Evolutionary conservation across 1,140 invertebrate species (phyloP).

Genomic region (Chionoecetes opilio): DNA sequence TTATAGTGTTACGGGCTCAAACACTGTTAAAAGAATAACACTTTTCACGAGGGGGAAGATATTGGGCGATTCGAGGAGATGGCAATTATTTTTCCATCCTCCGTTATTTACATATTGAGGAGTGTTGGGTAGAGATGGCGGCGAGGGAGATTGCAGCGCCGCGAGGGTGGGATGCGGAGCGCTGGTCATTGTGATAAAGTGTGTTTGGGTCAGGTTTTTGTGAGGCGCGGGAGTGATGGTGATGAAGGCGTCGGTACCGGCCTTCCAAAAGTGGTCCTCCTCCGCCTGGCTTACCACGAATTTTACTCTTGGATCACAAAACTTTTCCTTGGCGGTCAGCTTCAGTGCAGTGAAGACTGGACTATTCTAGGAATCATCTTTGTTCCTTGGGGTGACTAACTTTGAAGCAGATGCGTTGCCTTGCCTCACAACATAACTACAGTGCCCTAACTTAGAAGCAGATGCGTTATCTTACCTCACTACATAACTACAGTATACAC

Average conservation of each 20-base stretch:
- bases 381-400: too few species aligned
- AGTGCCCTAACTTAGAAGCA: too few species aligned
- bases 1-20: conserved; percentile 47
- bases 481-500: too few species aligned
- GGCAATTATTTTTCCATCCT: conserved; percentile 17
- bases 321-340: too few species aligned
- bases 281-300: not conserved
- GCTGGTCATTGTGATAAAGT: conserved; percentile 59
- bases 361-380: too few species aligned
- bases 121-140: not conserved
- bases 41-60: conserved; percentile 6
- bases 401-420: too few species aligned
- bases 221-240: conserved; percentile 42
- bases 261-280: not conserved
- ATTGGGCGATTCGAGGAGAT: not conserved
- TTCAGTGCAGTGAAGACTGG: too few species aligned
- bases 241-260: conserved; percentile 13
- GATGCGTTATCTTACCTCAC: too few species aligned
- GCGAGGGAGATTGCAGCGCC: not conserved
- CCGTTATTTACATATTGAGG: conserved; percentile 34
- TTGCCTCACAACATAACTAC: too few species aligned
- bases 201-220: conserved; percentile 44
- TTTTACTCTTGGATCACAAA: too few species aligned
- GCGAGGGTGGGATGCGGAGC: not conserved
- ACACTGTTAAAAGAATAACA: conserved; percentile 42